A percentile compares a stretch with the other conserved stretches of the same genome.
Conservation (phyloP, 2,888 invertebrate genomes). For the Ephialtes manifestator region DNA sequence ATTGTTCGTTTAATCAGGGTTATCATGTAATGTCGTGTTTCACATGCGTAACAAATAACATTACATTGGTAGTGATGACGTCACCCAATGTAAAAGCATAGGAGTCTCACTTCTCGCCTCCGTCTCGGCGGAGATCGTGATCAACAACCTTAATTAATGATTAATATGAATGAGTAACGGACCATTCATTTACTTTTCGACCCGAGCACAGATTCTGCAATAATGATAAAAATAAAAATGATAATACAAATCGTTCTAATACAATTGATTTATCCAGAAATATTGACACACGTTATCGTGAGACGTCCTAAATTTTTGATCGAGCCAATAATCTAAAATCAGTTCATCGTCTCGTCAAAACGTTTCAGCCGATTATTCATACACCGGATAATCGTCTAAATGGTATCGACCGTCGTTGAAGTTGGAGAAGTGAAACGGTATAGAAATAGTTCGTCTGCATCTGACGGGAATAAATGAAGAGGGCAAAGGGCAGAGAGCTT, state of each 20-base stretch:
- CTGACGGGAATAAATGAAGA: slow-evolving; percentile 62
- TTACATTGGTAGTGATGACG: too few species aligned
- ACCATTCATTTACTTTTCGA: background rate
- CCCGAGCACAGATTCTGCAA: background rate
- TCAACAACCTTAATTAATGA: background rate
- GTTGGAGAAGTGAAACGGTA: background rate
- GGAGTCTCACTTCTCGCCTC: too few species aligned
- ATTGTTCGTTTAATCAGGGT: too few species aligned
- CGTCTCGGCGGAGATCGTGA: too few species aligned
- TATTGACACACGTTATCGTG: too few species aligned
- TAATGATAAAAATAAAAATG: too few species aligned
- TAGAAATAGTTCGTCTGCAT: slow-evolving; percentile 51
- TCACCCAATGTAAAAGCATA: too few species aligned
- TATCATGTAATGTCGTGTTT: too few species aligned
- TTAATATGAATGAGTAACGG: background rate
- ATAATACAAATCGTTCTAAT: background rate
- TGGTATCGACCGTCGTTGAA: slow-evolving; percentile 15
- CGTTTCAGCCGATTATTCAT: background rate
- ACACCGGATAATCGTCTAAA: background rate
- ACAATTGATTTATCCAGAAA: background rate
- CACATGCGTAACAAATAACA: too few species aligned
- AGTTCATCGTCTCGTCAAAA: background rate
- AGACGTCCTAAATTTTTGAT: background rate
- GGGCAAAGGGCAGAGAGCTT: slow-evolving; percentile 54
- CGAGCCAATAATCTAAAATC: background rate